Evolutionary conservation across 2,113 vertebrate species (phyloP), one percentile per base, ranked within the genome.

Genomic region (Ursus arctos): DNA sequence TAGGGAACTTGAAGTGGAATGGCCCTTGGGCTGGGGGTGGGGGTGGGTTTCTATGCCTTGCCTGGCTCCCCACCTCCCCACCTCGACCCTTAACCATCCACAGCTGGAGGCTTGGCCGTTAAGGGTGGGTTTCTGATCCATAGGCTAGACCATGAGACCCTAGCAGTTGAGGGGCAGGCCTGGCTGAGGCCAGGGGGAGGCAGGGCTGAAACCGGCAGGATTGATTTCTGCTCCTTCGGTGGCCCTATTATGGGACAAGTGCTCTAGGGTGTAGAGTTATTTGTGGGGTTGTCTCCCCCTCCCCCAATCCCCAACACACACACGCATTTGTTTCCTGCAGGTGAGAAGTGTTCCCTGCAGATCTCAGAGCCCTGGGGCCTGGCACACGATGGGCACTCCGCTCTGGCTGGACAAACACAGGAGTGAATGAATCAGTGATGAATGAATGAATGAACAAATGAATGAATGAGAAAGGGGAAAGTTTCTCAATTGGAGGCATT

Each of bases 381-480:
- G 89, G 96, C 89, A 94, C 26, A 16, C 0, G 47, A 16, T 12
- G 40, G 84, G 59, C 90, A 22, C 24, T 63, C 26, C 8, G 43
- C 79, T 87, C 57, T 83, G 76, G 57, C 69, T 72, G 59, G 89
- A 93, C 81, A 71, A 24, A 94, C 47, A 15, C 9, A 10, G 26
- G 63, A 95, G 74, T 96, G 97, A 96, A 96, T 95, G 97, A 84
- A 85, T 92, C n/a, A 13, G 77, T 43, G 22, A 61, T 88, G 92
- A 96, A 88, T 96, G 95, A 96, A 88, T 96, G 95, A 92, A 76
- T 89, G 90, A 94, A 95, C 95, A 9, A 81, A 74, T 88, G 97
- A 98, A 93, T 96, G 96, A 98, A 92, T 92, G 93, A 71, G 18
- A 36, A 94, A 69, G 24, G 40, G 81, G 33, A 93, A 72, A 88